A percentile compares a stretch with the other conserved stretches of the same genome.
Evolutionary conservation across 2,113 vertebrate genomes (phyloP).

Genomic region (Mastomys coucha): DNA sequence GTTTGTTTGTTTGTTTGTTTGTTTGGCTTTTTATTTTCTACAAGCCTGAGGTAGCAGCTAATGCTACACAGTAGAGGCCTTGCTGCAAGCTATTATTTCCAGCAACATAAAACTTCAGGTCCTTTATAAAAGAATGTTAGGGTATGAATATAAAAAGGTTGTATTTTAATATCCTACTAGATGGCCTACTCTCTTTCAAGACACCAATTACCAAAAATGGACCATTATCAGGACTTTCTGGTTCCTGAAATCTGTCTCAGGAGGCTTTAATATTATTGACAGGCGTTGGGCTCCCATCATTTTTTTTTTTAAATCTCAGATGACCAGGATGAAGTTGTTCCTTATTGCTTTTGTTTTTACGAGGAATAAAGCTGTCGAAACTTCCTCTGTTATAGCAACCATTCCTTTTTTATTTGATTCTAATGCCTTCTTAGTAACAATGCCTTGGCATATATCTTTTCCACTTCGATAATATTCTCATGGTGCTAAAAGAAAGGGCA

Average conservation of each 20-base stretch:
- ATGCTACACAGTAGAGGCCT: slow-evolving; percentile 46
- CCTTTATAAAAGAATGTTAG: slow-evolving; percentile 50
- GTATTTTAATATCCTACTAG: slow-evolving; percentile 59
- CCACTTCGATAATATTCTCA: neutral
- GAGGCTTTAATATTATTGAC: slow-evolving; percentile 18
- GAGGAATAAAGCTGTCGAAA: slow-evolving; percentile 2
- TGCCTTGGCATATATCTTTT: neutral
- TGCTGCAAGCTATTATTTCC: slow-evolving; percentile 57
- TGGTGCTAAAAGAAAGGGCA: neutral
- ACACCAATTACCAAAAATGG: neutral
- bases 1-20: slow-evolving; percentile 54
- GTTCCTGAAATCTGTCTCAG: slow-evolving; percentile 42
- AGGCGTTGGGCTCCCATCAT: neutral
- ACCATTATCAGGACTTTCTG: slow-evolving; percentile 11
- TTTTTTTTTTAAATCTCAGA: neutral
- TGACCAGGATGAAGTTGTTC: neutral
- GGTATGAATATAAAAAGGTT: slow-evolving; percentile 34
- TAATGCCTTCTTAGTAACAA: neutral
- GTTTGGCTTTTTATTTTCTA: slow-evolving; percentile 48
- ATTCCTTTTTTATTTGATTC: slow-evolving; percentile 5
- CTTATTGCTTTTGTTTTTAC: slow-evolving; percentile 24
- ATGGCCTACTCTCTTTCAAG: slow-evolving; percentile 51
- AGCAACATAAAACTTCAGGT: neutral
- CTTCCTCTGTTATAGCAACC: neutral
- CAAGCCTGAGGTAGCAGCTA: slow-evolving; percentile 56